These are phyloP conservation scores for Egretta garzetta DNA, from an alignment of 2,113 vertebrate species.

Conservation along the genomic window DNA sequence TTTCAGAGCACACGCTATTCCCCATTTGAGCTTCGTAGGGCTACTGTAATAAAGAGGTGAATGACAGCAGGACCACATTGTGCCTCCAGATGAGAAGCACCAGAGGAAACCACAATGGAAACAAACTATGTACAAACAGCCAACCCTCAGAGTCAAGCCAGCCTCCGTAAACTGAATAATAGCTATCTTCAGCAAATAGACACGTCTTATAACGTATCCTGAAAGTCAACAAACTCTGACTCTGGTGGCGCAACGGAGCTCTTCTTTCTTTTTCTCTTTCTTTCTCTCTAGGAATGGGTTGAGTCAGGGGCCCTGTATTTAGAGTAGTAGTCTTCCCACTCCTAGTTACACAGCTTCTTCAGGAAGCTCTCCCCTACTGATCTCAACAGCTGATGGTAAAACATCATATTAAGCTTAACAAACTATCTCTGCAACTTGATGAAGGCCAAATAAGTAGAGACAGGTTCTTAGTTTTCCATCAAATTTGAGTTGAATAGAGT, in stretches of 20 bases:
- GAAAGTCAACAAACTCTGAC: background rate
- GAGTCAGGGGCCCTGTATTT: background rate
- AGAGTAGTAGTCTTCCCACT: background rate
- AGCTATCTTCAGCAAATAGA: background rate
- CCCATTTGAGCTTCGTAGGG: accelerated
- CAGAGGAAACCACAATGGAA: background rate
- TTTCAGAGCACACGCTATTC: background rate
- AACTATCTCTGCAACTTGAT: background rate
- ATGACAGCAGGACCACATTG: background rate
- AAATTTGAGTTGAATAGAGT: background rate
- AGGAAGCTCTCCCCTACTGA: background rate
- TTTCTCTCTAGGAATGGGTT: background rate
- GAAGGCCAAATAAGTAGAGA: background rate
- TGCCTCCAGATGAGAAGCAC: background rate
- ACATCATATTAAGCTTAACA: background rate
- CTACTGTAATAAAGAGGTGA: background rate
- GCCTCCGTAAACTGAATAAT: background rate
- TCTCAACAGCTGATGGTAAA: background rate
- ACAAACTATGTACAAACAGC: background rate
- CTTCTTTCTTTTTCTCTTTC: background rate
- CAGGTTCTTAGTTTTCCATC: background rate
- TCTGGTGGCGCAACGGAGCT: background rate
- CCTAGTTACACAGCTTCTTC: background rate
- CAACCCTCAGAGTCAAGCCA: background rate
- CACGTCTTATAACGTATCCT: background rate